Evolutionary conservation across 2,888 invertebrate genomes (phyloP).

Genomic region (Sarcophaga variegata): DNA sequence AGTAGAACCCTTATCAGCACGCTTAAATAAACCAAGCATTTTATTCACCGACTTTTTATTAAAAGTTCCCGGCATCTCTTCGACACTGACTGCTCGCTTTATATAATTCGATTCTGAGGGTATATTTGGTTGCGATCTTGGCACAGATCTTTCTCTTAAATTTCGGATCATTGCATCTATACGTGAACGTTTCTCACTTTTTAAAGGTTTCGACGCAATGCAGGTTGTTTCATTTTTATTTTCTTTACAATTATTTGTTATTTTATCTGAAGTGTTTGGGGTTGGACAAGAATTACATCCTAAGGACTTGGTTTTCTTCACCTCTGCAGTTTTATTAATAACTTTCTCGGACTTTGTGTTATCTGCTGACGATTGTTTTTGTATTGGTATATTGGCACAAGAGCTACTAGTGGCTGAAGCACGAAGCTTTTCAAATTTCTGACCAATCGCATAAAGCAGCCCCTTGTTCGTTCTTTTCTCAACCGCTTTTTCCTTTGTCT

Average conservation of each 20-base stretch:
- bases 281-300: conserved; percentile 57
- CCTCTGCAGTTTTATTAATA: conserved; percentile 80
- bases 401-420: conserved; percentile 82
- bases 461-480: conserved; percentile 85
- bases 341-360: conserved; percentile 71
- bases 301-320: conserved; percentile 82
- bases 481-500: conserved; percentile 80
- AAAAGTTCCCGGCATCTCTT: conserved; percentile 85
- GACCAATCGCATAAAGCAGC: conserved; percentile 89
- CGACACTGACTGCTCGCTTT: conserved; percentile 88
- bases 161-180: conserved; percentile 84
- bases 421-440: conserved; percentile 88
- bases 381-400: conserved; percentile 72
- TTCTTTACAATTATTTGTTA: neutral
- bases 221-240: conserved; percentile 68
- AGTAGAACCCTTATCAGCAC: conserved; percentile 84
- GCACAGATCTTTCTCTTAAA: conserved; percentile 87
- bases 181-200: conserved; percentile 81
- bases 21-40: conserved; percentile 90
- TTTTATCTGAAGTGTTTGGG: conserved; percentile 17
- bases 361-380: conserved; percentile 75
- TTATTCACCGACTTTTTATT: conserved; percentile 88
- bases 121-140: conserved; percentile 83
- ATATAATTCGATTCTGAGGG: conserved; percentile 86
- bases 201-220: conserved; percentile 72